These are phyloP conservation scores for Drosophila kohkoa DNA, from an alignment of 1,140 invertebrate species.

Conservation along the genomic window DNA sequence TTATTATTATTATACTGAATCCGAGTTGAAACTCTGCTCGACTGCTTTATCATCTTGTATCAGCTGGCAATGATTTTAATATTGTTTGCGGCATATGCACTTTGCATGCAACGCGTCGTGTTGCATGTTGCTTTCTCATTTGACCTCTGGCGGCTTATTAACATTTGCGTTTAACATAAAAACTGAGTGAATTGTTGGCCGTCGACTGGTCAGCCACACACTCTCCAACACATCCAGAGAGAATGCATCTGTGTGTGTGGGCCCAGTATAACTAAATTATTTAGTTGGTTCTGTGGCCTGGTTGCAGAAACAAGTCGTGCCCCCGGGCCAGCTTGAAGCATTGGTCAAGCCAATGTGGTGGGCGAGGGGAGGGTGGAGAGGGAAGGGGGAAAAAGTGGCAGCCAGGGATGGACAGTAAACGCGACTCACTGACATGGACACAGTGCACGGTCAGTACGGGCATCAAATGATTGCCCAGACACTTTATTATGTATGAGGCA, in stretches of 20 bases:
- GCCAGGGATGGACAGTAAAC: conserved; percentile 21
- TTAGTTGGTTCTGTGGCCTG: conserved; percentile 70
- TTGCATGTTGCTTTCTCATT: conserved; percentile 8
- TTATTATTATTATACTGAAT: too few relatives aligned
- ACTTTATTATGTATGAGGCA: conserved; percentile 80
- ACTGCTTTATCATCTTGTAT: neutral
- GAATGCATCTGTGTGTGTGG: conserved; percentile 19
- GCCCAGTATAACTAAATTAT: conserved; percentile 76
- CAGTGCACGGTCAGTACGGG: conserved; percentile 40
- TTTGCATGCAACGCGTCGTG: conserved; percentile 1
- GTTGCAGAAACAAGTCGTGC: conserved; percentile 53
- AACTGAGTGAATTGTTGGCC: conserved; percentile 51
- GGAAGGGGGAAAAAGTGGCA: neutral
- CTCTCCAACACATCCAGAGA: neutral
- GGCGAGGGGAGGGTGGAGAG: neutral
- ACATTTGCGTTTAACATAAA: conserved; percentile 56
- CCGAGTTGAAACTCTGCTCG: too few relatives aligned
- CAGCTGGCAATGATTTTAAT: neutral
- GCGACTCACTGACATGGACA: conserved; percentile 67
- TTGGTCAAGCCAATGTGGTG: conserved; percentile 9
- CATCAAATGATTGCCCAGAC: conserved; percentile 81
- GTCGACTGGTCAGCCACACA: conserved; percentile 65
- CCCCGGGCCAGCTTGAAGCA: conserved; percentile 39
- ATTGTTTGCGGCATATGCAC: conserved; percentile 1
- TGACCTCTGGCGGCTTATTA: conserved; percentile 58